Conservation (phyloP, 1,140 invertebrate species). For the Aporrectodea caliginosa region DNA sequence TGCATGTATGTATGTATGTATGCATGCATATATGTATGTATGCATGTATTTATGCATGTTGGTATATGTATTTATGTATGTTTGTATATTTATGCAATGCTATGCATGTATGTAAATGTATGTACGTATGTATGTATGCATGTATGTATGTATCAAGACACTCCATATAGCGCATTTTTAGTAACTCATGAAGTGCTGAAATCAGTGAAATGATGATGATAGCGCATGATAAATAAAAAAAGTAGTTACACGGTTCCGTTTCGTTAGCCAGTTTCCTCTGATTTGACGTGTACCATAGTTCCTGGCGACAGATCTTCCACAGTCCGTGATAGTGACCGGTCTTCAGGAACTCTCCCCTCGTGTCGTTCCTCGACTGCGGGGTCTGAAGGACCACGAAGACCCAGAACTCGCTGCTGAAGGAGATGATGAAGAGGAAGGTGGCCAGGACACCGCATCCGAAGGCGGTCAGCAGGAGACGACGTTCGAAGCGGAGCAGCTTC, state of each 20-base stretch:
- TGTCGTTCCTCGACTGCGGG: not conserved
- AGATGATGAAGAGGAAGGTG: constrained; percentile 7
- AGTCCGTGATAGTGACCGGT: constrained; percentile 22
- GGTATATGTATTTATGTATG: no score
- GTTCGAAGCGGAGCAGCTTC: not conserved
- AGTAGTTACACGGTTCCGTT: not conserved
- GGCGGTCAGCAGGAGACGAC: constrained; percentile 8
- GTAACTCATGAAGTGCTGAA: no score
- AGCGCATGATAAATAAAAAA: no score
- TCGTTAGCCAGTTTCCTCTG: not conserved
- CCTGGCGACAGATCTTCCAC: constrained; percentile 13
- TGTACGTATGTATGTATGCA: no score
- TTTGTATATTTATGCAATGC: no score
- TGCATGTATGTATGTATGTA: no score
- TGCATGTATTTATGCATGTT: no score
- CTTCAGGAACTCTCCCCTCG: not conserved
- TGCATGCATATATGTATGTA: no score
- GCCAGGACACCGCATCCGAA: constrained; percentile 6
- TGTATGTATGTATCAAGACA: no score
- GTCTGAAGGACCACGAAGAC: not conserved
- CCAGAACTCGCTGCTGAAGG: constrained; percentile 13
- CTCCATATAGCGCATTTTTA: no score
- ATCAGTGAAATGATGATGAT: no score
- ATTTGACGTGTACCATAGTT: constrained; percentile 10
- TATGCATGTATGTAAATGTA: no score